phyloP scores from a whole-genome alignment of 1,140 invertebrate species.

The Lepidotrigona ventralis region DNA sequence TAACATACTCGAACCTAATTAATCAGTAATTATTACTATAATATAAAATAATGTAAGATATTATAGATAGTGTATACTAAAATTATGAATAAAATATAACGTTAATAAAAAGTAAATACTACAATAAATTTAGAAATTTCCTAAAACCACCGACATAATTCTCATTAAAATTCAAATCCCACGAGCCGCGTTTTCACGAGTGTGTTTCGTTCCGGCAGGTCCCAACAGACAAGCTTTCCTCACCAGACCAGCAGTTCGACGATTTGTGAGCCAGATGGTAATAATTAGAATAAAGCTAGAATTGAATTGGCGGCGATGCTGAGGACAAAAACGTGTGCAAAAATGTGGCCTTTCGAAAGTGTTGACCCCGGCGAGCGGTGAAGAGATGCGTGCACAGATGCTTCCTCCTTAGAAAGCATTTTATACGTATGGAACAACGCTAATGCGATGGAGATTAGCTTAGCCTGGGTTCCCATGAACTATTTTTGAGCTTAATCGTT shows the following conservation, averaged over 20 bases:
- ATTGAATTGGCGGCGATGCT: constrained; percentile 26
- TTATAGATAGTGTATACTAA: no score
- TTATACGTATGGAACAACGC: constrained; percentile 67
- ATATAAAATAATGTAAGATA: no score
- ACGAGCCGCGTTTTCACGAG: background rate
- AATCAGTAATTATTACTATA: background rate
- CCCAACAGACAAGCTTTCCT: background rate
- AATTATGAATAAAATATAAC: no score
- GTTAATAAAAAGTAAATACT: no score
- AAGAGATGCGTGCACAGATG: constrained; percentile 61
- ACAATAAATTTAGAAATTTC: no score
- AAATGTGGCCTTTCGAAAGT: constrained; percentile 57
- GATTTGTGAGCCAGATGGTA: constrained; percentile 39
- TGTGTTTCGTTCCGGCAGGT: background rate
- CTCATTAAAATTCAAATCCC: no score
- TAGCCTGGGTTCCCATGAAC: constrained; percentile 74
- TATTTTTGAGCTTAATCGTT: constrained; percentile 76
- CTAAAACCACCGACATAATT: no score
- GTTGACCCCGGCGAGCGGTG: constrained; percentile 56
- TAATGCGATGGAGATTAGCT: constrained; percentile 71
- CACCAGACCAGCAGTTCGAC: no score
- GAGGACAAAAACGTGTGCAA: background rate
- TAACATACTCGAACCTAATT: background rate
- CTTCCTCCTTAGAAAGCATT: constrained; percentile 63
- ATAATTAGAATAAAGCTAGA: constrained; percentile 30